A percentile compares a stretch with the other conserved stretches of the same genome.
Evolutionary conservation across 2,888 invertebrate species (phyloP).

Genomic region (Noctua comes): DNA sequence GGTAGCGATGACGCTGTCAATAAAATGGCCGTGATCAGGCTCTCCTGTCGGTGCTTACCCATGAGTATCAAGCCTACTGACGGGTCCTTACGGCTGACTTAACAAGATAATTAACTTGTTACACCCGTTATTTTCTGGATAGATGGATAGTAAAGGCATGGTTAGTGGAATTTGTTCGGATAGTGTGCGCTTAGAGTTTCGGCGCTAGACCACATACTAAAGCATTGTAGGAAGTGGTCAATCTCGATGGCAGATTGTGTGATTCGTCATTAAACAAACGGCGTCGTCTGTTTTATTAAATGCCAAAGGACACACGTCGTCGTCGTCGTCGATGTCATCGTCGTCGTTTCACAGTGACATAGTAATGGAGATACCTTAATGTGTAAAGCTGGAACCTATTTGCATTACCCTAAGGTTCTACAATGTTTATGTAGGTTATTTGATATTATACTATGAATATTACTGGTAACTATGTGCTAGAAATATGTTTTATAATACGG

Average conservation of each 20-base stretch:
- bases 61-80: slow-evolving; percentile 37
- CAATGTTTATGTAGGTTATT: too few relatives aligned
- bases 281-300: too few relatives aligned
- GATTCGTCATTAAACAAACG: too few relatives aligned
- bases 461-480: too few relatives aligned
- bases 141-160: slow-evolving; percentile 28
- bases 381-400: too few relatives aligned
- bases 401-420: too few relatives aligned
- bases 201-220: background rate
- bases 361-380: too few relatives aligned
- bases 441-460: too few relatives aligned
- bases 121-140: slow-evolving; percentile 51
- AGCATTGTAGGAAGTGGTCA: background rate
- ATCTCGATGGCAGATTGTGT: background rate
- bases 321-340: too few relatives aligned
- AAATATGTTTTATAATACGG: too few relatives aligned
- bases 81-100: slow-evolving; percentile 40
- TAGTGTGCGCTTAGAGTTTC: background rate
- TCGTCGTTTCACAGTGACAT: too few relatives aligned
- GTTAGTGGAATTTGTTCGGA: slow-evolving; percentile 5
- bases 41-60: slow-evolving; percentile 33
- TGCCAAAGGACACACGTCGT: too few relatives aligned
- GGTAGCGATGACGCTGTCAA: slow-evolving; percentile 43
- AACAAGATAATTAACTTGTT: slow-evolving; percentile 58
- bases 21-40: slow-evolving; percentile 53